A percentile compares a stretch with the other conserved stretches of the same genome.
These are phyloP conservation scores for Zaprionus lachaisei DNA, from an alignment of 1,140 invertebrate species.

Conservation along the genomic window DNA sequence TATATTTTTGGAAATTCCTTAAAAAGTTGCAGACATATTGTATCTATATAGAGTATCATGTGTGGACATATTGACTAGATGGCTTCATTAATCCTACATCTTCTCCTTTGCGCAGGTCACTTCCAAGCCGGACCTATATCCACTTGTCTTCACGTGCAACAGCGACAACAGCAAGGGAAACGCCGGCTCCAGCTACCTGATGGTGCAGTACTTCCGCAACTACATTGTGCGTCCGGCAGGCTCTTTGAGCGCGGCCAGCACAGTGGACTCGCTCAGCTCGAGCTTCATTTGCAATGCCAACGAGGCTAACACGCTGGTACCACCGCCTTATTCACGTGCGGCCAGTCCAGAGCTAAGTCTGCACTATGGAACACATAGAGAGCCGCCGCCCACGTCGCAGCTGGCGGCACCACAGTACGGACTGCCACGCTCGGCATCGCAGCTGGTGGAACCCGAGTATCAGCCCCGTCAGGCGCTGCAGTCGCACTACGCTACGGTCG, in stretches of 20 bases:
- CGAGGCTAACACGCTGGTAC: constrained; percentile 91
- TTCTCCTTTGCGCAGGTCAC: constrained; percentile 87
- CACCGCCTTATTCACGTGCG: constrained; percentile 92
- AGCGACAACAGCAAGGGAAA: constrained; percentile 86
- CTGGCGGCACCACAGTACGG: constrained; percentile 11
- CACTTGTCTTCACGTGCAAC: constrained; percentile 91
- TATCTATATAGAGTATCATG: too few species aligned
- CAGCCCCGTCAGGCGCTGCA: constrained; percentile 32
- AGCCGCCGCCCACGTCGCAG: constrained; percentile 54
- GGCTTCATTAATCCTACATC: background rate
- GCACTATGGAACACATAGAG: constrained; percentile 78
- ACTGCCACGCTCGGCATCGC: constrained; percentile 76
- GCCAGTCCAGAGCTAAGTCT: constrained; percentile 88
- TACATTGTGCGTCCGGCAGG: constrained; percentile 89
- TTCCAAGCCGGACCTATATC: constrained; percentile 93
- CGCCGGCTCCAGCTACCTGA: constrained; percentile 90
- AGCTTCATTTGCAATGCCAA: constrained; percentile 93
- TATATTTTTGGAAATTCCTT: too few species aligned
- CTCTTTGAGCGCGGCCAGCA: constrained; percentile 92
- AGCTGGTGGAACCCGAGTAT: constrained; percentile 67
- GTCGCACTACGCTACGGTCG: constrained; percentile 62
- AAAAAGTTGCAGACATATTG: background rate
- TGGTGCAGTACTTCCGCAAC: constrained; percentile 93
- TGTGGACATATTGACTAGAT: background rate
- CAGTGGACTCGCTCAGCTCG: constrained; percentile 92